Conservation (phyloP, 2,888 invertebrate genomes). For the Phrixothrix hirtus region DNA sequence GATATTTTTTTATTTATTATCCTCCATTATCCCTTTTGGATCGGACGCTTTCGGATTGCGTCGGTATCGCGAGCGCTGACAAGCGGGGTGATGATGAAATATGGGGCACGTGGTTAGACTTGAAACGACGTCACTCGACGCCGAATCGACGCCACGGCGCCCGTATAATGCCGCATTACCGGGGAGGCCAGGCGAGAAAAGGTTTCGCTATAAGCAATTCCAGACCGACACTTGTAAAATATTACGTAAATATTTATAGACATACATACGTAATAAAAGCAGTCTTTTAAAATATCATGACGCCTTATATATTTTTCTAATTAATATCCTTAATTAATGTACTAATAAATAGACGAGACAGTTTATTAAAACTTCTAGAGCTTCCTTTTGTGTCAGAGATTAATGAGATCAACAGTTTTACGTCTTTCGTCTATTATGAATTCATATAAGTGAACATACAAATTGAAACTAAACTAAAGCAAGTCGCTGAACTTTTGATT, state of each 20-base stretch:
- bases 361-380: slow-evolving; percentile 2
- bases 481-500: slow-evolving; percentile 32
- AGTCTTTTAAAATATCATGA: too few relatives aligned
- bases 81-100: slow-evolving; percentile 68
- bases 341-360: too few relatives aligned
- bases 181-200: slow-evolving; percentile 47
- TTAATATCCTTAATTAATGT: too few relatives aligned
- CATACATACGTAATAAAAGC: too few relatives aligned
- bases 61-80: slow-evolving; percentile 44
- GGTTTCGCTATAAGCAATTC: slow-evolving; percentile 43
- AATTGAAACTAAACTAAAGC: slow-evolving; percentile 32
- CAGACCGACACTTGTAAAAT: slow-evolving; percentile 43
- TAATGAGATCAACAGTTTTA: slow-evolving; percentile 32
- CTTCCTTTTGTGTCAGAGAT: slow-evolving; percentile 20
- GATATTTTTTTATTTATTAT: slow-evolving; percentile 58
- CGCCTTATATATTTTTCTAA: too few relatives aligned
- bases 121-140: slow-evolving; percentile 70
- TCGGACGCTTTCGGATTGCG: slow-evolving; percentile 45
- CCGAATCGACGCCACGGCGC: slow-evolving; percentile 57
- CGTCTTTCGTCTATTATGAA: slow-evolving; percentile 12
- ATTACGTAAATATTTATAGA: slow-evolving; percentile 48
- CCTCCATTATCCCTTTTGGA: slow-evolving; percentile 54
- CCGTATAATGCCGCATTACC: slow-evolving; percentile 53
- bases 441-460: slow-evolving; percentile 29
- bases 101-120: slow-evolving; percentile 75